phyloP scores from a whole-genome alignment of 1,140 invertebrate genomes.

The Aphaenogaster rudis region DNA sequence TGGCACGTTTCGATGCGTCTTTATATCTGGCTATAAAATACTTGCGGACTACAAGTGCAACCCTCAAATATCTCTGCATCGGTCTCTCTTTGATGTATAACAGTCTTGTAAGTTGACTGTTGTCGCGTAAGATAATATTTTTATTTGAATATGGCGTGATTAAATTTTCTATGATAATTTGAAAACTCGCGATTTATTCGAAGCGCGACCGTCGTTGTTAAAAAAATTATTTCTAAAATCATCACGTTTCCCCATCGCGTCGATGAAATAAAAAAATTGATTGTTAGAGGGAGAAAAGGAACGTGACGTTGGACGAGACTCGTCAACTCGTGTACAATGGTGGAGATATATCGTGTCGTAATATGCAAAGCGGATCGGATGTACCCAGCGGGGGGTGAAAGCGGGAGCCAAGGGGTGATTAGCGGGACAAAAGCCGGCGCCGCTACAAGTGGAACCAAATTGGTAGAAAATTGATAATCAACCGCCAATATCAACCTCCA shows the following conservation, averaged over 20 bases:
- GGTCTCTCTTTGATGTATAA: not conserved
- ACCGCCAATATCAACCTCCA: slow-evolving; percentile 83
- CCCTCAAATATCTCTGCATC: not conserved
- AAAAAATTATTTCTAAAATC: slow-evolving; percentile 25
- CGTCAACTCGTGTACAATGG: slow-evolving; percentile 75
- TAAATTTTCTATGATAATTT: not conserved
- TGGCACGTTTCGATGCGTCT: not conserved
- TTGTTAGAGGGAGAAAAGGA: slow-evolving; percentile 67
- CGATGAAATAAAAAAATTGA: slow-evolving; percentile 33
- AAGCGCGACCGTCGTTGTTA: not conserved
- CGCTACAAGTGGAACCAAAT: slow-evolving; percentile 86
- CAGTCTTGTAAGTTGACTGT: not conserved
- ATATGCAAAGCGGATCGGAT: slow-evolving; percentile 84
- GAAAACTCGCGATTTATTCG: not conserved
- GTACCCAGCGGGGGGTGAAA: slow-evolving; percentile 80
- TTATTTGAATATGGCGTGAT: not conserved
- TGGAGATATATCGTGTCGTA: slow-evolving; percentile 79
- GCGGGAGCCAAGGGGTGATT: slow-evolving; percentile 85
- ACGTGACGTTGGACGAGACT: slow-evolving; percentile 67
- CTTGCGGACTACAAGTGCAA: not conserved
- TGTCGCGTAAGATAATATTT: not conserved
- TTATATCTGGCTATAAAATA: not conserved
- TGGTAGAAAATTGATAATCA: slow-evolving; percentile 87
- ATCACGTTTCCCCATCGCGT: slow-evolving; percentile 11
- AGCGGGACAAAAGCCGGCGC: slow-evolving; percentile 85